A percentile compares a stretch with the other conserved stretches of the same genome.
Conservation (phyloP, 2,797 vertebrate species). For the Girardinus metallicus region DNA sequence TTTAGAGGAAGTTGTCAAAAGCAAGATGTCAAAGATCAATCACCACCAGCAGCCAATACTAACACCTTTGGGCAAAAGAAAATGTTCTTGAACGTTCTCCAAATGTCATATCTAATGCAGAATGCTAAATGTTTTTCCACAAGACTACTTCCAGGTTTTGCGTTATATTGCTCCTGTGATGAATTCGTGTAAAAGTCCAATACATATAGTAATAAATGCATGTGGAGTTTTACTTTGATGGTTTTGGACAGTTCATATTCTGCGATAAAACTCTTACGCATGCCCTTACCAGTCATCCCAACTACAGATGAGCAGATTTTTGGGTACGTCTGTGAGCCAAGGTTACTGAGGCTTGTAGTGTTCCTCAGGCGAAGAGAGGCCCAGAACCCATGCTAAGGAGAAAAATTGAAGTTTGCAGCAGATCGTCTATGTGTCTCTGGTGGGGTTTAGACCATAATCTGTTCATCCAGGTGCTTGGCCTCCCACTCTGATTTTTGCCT, state of each 20-base stretch:
- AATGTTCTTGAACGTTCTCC: slow-evolving; percentile 28
- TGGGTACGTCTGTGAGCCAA: slow-evolving; percentile 46
- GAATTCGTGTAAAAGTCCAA: neutral
- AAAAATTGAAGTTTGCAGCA: slow-evolving; percentile 69
- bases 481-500: slow-evolving; percentile 74
- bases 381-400: slow-evolving; percentile 57
- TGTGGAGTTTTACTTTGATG: slow-evolving; percentile 7
- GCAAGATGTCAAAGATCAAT: slow-evolving; percentile 17
- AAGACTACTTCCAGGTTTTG: slow-evolving; percentile 8
- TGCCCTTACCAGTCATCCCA: slow-evolving; percentile 32
- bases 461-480: slow-evolving; percentile 78
- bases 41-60: slow-evolving; percentile 1
- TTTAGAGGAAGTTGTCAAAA: slow-evolving; percentile 10
- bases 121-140: slow-evolving; percentile 1
- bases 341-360: slow-evolving; percentile 57
- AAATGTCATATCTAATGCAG: slow-evolving; percentile 1
- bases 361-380: slow-evolving; percentile 53
- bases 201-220: neutral
- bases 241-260: slow-evolving; percentile 28
- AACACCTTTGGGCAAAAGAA: slow-evolving; percentile 20
- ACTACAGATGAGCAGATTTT: slow-evolving; percentile 45
- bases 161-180: neutral
- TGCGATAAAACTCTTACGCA: slow-evolving; percentile 36
- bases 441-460: slow-evolving; percentile 76
- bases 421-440: slow-evolving; percentile 73